Evolutionary conservation across 2,888 invertebrate species (phyloP).

Genomic region (Hypomecis punctinalis): DNA sequence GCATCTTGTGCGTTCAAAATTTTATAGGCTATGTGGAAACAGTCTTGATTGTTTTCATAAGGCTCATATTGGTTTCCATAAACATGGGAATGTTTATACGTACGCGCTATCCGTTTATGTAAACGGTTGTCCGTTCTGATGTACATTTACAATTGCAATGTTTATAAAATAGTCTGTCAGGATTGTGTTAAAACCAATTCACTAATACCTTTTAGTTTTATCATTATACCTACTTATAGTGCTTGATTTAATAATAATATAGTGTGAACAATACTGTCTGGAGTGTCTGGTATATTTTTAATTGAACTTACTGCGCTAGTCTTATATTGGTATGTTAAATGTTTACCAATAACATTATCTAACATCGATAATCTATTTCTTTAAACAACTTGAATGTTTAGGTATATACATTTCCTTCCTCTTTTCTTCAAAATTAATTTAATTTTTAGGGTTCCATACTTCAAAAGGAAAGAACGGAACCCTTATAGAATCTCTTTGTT

Average conservation of each 20-base stretch:
- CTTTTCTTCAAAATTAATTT: too few relatives aligned
- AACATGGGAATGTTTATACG: slow-evolving; percentile 48
- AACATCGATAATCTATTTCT: too few relatives aligned
- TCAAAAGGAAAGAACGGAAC: too few relatives aligned
- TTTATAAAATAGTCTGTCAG: slow-evolving; percentile 49
- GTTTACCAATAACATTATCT: too few relatives aligned
- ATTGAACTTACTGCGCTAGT: too few relatives aligned
- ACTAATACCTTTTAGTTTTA: slow-evolving; percentile 5
- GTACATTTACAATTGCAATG: slow-evolving; percentile 49
- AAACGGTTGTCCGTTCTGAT: slow-evolving; percentile 40
- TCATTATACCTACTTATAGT: slow-evolving; percentile 1
- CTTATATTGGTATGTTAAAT: too few relatives aligned
- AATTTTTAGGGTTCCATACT: too few relatives aligned
- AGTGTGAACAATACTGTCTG: neutral
- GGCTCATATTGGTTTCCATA: slow-evolving; percentile 38
- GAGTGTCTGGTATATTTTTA: too few relatives aligned
- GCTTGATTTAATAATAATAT: neutral
- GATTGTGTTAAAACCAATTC: slow-evolving; percentile 11
- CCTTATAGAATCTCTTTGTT: too few relatives aligned
- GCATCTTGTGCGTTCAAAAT: slow-evolving; percentile 13
- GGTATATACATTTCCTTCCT: too few relatives aligned
- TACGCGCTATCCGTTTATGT: slow-evolving; percentile 49
- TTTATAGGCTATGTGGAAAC: slow-evolving; percentile 36
- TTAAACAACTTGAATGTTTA: too few relatives aligned
- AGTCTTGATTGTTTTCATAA: slow-evolving; percentile 39